Conservation (phyloP, 2,113 vertebrate species). For the Columbina picui region DNA sequence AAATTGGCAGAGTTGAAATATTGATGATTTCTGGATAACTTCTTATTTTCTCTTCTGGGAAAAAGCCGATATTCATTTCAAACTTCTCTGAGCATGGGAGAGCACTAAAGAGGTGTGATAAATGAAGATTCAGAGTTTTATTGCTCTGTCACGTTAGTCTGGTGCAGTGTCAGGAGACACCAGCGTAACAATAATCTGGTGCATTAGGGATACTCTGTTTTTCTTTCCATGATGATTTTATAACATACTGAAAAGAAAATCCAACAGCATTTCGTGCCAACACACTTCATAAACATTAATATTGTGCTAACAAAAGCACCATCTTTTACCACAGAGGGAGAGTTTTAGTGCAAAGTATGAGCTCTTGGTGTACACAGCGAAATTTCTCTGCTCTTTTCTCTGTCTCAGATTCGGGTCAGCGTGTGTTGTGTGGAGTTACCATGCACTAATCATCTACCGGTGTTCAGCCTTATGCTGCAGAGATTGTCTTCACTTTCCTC, state of each 20-base stretch:
- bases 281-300: not conserved
- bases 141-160: not conserved
- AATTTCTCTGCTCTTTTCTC: not conserved
- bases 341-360: not conserved
- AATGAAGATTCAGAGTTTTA: not conserved
- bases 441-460: accelerated
- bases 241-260: not conserved
- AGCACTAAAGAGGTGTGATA: not conserved
- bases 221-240: slow-evolving; percentile 29
- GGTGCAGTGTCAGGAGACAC: not conserved
- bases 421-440: accelerated
- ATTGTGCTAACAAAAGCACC: not conserved
- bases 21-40: not conserved
- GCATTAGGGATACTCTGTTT: not conserved
- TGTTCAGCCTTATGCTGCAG: not conserved
- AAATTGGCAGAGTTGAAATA: not conserved
- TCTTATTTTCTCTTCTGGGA: not conserved
- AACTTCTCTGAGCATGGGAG: not conserved
- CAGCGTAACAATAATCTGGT: not conserved
- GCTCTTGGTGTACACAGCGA: not conserved
- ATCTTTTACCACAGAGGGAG: not conserved
- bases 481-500: not conserved
- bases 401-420: not conserved
- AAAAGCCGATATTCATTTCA: not conserved
- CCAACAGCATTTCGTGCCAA: not conserved